phyloP scores from a whole-genome alignment of 2,797 vertebrate species.

The Florisuga fusca region DNA sequence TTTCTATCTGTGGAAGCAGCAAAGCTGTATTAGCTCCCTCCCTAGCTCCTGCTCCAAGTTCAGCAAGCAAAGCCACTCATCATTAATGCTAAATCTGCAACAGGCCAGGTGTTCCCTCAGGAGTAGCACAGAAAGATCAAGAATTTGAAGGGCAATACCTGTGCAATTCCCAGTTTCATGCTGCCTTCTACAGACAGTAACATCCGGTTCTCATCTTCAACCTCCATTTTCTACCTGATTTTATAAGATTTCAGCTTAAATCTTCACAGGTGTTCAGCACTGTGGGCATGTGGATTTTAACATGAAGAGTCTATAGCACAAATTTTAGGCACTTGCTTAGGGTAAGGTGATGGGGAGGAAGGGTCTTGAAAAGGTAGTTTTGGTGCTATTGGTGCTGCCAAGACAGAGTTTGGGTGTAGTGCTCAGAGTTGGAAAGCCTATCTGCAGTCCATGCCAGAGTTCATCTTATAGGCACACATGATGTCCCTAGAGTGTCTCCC shows the following conservation, averaged over 20 bases:
- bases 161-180: not conserved
- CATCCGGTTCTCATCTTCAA: not conserved
- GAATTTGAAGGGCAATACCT: not conserved
- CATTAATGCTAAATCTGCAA: not conserved
- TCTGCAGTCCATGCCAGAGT: not conserved
- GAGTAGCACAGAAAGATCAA: not conserved
- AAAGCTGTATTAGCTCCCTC: not conserved
- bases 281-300: not conserved
- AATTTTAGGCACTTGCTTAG: not conserved
- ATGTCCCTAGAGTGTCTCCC: not conserved
- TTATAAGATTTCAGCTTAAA: not conserved
- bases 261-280: not conserved
- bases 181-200: not conserved
- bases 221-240: not conserved
- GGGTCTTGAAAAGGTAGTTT: not conserved
- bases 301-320: not conserved
- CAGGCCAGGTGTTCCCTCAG: not conserved
- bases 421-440: not conserved
- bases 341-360: rapidly evolving
- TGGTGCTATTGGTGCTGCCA: not conserved
- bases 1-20: not conserved
- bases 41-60: not conserved
- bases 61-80: not conserved
- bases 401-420: not conserved
- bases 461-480: not conserved